These are phyloP conservation scores for Sabellastarte sp. DNA, from an alignment of 2,888 invertebrate species.

Conservation along the genomic window DNA sequence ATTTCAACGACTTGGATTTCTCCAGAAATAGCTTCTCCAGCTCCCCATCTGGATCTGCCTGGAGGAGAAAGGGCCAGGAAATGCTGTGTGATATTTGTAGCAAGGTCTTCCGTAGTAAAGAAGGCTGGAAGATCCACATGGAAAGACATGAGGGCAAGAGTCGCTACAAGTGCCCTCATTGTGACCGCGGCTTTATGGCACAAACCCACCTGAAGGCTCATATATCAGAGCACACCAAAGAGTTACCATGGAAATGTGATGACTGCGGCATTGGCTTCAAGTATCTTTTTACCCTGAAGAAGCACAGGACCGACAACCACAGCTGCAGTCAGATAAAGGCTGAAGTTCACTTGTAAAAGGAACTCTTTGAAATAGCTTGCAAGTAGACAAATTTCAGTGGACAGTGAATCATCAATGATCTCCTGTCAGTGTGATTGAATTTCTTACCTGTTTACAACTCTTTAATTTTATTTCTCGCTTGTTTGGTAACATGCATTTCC, in stretches of 20 bases:
- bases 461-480: too few species aligned
- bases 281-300: not conserved
- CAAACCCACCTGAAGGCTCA: slow-evolving; percentile 1
- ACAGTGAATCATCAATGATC: too few species aligned
- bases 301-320: not conserved
- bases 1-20: too few species aligned
- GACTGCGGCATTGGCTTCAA: not conserved
- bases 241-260: not conserved
- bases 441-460: too few species aligned
- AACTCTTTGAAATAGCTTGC: too few species aligned
- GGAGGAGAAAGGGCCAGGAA: not conserved
- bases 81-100: not conserved
- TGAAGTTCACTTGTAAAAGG: not conserved
- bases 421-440: too few species aligned
- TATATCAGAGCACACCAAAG: slow-evolving; percentile 1
- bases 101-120: not conserved
- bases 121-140: slow-evolving; percentile 4
- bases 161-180: slow-evolving; percentile 3
- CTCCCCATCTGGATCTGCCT: too few species aligned
- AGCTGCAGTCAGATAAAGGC: not conserved
- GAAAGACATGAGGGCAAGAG: not conserved
- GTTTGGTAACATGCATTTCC: too few species aligned
- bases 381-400: too few species aligned
- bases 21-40: too few species aligned
- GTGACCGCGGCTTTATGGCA: slow-evolving; percentile 5